Base-by-base conservation (phyloP, 2,113 vertebrate genomes). In the Sturnira hondurensis region DNA sequence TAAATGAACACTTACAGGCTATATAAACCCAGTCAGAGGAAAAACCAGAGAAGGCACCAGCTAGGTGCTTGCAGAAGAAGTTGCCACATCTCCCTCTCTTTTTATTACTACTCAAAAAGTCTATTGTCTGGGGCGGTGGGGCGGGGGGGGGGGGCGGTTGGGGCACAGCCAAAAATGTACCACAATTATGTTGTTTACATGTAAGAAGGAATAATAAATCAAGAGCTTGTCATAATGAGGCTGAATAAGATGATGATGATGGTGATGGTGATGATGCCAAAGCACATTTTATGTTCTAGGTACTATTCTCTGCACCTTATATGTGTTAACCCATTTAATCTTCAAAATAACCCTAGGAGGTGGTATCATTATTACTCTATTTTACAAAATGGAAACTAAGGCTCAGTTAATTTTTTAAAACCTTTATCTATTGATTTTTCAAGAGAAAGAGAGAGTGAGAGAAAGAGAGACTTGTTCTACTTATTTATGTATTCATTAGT, bases 51-150 rank as follows among this genome's bases (percentile, higher is more conserved):
- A 96, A 97, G 94, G 87, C 96, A 91, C 85, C 63, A 96, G 93
- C 81, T 92, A 36, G 20, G 15, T 3, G 67, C 96, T 81, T 26
- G 4, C 67, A 92, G 56, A n/a, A 41, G 96, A 1, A 89, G 33
- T 9, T 95, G 97, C 97, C 97, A 97, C 96, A 87, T 91, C 93
- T 84, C 94, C 54, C 45, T 96, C 54, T 76, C 93, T 58, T 82
- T 86, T 80, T 80, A 73, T 97, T 70, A 97, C 96, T 95, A 52
- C 36, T 84, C 76, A 50, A 2, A 89, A 84, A 16, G 82, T 63
- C 65, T 33, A 22, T 26, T 65, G 61, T n/a, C 41, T 43, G 12
- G 5, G 24, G 36, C 33, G n/a, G 8, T 33, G 81, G 56, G n/a
- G n/a, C n/a, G n/a, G n/a, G n/a, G n/a, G n/a, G n/a, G n/a, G n/a